Conservation (phyloP, 2,888 invertebrate genomes). For the Heliconius sara region DNA sequence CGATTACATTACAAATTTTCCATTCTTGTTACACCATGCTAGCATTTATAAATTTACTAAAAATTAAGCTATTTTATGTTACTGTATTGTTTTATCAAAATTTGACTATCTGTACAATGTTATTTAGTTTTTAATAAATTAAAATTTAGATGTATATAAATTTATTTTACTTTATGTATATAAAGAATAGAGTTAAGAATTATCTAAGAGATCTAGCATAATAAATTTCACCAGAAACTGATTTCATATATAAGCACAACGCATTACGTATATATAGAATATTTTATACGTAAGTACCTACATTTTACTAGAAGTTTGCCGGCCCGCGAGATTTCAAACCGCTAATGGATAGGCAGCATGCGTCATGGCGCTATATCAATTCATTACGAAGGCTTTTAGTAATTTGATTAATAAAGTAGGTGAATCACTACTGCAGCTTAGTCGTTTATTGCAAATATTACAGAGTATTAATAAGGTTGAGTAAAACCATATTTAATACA, state of each 20-base stretch:
- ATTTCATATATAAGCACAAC: background rate
- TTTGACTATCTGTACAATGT: background rate
- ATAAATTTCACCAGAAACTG: background rate
- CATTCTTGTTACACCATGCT: no score
- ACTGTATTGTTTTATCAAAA: no score
- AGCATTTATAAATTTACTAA: no score
- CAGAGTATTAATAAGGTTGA: conserved; percentile 1
- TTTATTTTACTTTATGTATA: no score
- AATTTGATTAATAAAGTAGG: conserved; percentile 71
- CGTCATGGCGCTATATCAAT: conserved; percentile 71
- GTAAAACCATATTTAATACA: background rate
- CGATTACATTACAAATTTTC: no score
- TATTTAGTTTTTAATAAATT: background rate
- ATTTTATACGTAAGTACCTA: background rate
- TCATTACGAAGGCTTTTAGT: conserved; percentile 68
- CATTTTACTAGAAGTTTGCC: conserved; percentile 27
- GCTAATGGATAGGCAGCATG: conserved; percentile 69
- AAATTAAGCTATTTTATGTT: no score
- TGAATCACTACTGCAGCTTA: conserved; percentile 61
- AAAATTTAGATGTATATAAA: no score
- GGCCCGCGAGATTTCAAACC: conserved; percentile 53
- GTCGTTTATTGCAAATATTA: conserved; percentile 14
- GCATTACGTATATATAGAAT: background rate
- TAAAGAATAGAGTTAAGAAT: no score
- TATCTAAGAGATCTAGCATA: background rate